Conservation (phyloP, 2,113 vertebrate species). For the Willisornis vidua region DNA sequence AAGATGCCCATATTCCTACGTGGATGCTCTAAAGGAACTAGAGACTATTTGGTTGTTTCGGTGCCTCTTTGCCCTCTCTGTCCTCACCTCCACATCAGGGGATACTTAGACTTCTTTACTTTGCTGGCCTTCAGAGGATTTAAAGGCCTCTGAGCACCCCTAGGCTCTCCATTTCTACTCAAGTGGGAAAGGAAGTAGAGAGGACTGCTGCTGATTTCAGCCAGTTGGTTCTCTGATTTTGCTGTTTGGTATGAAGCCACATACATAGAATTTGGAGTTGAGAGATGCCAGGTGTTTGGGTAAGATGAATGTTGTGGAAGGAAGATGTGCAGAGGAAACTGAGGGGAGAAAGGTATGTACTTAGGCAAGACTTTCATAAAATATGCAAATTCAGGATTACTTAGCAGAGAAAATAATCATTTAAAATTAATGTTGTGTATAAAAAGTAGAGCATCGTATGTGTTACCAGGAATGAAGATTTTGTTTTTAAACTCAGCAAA, state of each 20-base stretch:
- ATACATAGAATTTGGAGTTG: background rate
- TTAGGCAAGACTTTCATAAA: background rate
- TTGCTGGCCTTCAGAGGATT: conserved; percentile 11
- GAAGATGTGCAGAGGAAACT: background rate
- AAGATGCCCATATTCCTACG: background rate
- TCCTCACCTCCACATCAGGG: conserved; percentile 1
- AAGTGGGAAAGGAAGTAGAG: background rate
- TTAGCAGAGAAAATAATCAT: background rate
- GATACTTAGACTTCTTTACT: background rate
- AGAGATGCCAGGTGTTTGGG: background rate
- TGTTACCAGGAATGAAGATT: background rate
- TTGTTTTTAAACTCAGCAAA: conserved; percentile 25
- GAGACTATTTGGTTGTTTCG: background rate
- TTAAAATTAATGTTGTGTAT: conserved; percentile 1
- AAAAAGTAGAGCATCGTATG: background rate
- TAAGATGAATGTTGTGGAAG: background rate
- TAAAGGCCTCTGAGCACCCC: conserved; percentile 17
- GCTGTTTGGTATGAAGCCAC: background rate
- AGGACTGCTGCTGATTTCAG: background rate
- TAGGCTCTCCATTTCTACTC: background rate
- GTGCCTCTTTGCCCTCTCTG: background rate
- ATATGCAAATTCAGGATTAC: conserved; percentile 14
- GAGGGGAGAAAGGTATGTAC: background rate
- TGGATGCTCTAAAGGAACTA: conserved; percentile 26
- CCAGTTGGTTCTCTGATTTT: background rate